Conservation (phyloP, 2,113 vertebrate species). For the Miniopterus natalensis region DNA sequence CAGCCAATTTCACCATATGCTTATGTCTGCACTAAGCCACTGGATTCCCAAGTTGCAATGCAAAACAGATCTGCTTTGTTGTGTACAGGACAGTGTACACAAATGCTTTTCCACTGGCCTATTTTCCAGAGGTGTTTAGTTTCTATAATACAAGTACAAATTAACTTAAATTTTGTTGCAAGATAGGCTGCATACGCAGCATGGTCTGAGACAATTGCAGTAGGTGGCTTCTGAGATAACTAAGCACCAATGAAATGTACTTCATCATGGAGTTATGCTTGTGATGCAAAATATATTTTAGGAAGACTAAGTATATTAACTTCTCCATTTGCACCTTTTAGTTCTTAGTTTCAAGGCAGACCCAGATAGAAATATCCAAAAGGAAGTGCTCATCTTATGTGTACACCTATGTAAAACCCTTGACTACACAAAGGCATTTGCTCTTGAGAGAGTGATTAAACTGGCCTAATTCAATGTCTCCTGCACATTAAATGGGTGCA, state of each 20-base stretch:
- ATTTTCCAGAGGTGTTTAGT: neutral
- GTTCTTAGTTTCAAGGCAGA: conserved; percentile 29
- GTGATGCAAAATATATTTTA: conserved; percentile 34
- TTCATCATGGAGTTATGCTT: neutral
- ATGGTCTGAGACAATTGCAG: neutral
- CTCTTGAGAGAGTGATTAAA: conserved; percentile 45
- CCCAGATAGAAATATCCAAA: neutral
- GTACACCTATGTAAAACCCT: neutral
- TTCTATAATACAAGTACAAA: neutral
- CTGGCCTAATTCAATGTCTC: neutral
- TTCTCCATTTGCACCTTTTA: neutral
- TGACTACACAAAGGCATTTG: neutral
- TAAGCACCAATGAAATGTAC: neutral
- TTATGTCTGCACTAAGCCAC: neutral
- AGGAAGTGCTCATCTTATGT: neutral
- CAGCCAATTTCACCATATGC: neutral
- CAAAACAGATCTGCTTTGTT: neutral
- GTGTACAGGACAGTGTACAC: neutral
- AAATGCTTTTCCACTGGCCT: neutral
- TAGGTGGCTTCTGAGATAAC: neutral
- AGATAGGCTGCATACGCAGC: neutral
- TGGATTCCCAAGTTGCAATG: conserved; percentile 11
- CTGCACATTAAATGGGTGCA: neutral
- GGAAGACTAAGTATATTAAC: neutral
- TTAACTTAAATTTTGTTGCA: neutral